Evolutionary conservation across 2,797 vertebrate species (phyloP).

Genomic region (Holocentrus rufus): DNA sequence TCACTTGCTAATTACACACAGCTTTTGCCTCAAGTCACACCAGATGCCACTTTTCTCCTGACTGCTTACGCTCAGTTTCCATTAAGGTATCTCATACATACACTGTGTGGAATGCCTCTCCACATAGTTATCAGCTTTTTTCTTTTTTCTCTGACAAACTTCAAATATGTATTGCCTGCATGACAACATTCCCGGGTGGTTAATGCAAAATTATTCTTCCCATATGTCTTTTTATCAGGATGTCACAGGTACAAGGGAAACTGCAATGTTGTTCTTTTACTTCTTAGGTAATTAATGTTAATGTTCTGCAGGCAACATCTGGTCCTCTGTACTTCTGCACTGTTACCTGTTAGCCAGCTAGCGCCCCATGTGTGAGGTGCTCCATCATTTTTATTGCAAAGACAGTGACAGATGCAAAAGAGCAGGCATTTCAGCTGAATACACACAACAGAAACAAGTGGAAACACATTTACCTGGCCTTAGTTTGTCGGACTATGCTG

Average conservation of each 20-base stretch:
- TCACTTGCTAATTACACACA: neutral
- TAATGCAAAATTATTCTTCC: constrained; percentile 34
- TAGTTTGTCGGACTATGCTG: neutral
- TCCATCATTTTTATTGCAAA: constrained; percentile 11
- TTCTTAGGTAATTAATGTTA: constrained; percentile 41
- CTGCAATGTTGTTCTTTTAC: neutral
- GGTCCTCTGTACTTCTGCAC: constrained; percentile 7
- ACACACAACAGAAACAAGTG: neutral
- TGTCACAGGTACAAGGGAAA: constrained; percentile 26
- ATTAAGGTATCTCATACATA: neutral
- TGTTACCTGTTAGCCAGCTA: constrained; percentile 19
- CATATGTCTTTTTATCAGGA: constrained; percentile 43
- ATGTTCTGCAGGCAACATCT: constrained; percentile 48
- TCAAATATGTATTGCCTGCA: constrained; percentile 28
- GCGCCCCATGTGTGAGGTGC: neutral
- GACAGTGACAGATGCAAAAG: constrained; percentile 14
- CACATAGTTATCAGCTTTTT: constrained; percentile 11
- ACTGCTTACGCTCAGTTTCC: neutral
- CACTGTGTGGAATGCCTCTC: neutral
- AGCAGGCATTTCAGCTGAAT: neutral
- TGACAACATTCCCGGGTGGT: constrained; percentile 24
- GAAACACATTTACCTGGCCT: neutral
- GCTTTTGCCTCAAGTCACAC: neutral
- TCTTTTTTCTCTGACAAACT: constrained; percentile 28
- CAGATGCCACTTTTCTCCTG: neutral